phyloP scores from a whole-genome alignment of 2,113 vertebrate genomes.

The Oryzias celebensis region DNA sequence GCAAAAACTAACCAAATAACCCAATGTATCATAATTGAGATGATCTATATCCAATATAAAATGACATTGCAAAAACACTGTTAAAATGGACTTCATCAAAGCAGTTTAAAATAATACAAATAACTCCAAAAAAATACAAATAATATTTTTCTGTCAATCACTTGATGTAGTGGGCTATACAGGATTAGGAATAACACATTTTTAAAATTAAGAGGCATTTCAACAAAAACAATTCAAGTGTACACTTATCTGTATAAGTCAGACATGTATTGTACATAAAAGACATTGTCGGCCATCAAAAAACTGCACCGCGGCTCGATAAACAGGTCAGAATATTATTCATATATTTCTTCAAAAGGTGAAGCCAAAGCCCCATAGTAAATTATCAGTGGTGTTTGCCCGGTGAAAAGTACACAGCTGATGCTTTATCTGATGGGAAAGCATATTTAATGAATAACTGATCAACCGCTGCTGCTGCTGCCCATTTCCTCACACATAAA shows the following conservation, averaged over 20 bases:
- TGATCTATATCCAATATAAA: too few relatives aligned
- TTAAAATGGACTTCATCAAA: too few relatives aligned
- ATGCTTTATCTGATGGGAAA: conserved; percentile 60
- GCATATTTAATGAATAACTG: conserved; percentile 75
- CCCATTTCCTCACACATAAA: conserved; percentile 79
- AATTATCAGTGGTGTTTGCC: conserved; percentile 49
- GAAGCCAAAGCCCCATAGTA: conserved; percentile 37
- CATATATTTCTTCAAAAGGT: conserved; percentile 25
- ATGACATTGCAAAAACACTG: too few relatives aligned
- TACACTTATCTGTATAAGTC: not conserved
- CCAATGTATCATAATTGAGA: too few relatives aligned
- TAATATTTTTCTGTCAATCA: too few relatives aligned
- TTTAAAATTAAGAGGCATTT: too few relatives aligned
- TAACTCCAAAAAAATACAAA: too few relatives aligned
- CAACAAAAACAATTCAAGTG: not conserved
- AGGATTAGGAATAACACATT: too few relatives aligned
- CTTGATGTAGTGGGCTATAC: too few relatives aligned
- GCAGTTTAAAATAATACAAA: too few relatives aligned
- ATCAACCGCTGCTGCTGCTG: conserved; percentile 69
- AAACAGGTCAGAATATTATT: conserved; percentile 37
- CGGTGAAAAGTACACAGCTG: conserved; percentile 42
- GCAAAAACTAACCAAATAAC: too few relatives aligned
- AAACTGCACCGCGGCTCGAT: not conserved
- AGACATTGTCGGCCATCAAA: not conserved
- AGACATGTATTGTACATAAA: not conserved